A percentile compares a stretch with the other conserved stretches of the same genome.
Conservation (phyloP, 2,113 vertebrate species). For the Ahaetulla prasina region DNA sequence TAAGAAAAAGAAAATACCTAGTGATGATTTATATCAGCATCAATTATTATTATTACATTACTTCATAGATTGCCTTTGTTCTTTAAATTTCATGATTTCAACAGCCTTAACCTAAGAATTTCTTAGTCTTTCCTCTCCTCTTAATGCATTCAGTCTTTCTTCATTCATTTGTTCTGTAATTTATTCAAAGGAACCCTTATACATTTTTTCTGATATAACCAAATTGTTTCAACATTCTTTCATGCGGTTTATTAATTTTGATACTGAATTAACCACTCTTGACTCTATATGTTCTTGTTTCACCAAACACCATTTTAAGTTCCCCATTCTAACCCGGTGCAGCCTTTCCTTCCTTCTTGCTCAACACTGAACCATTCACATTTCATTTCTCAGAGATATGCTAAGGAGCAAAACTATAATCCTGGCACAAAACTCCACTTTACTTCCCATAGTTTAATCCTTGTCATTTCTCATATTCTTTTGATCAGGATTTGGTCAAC, state of each 20-base stretch:
- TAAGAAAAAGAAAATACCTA: not conserved
- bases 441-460: not conserved
- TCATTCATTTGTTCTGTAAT: not conserved
- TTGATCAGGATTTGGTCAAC: not conserved
- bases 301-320: not conserved
- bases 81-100: not conserved
- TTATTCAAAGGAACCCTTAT: not conserved
- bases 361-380: not conserved
- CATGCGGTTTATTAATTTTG: not conserved
- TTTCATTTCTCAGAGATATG: not conserved
- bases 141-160: not conserved
- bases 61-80: not conserved
- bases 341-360: not conserved
- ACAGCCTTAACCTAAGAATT: not conserved
- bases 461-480: not conserved
- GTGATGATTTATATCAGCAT: not conserved
- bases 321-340: not conserved
- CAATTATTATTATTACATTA: not conserved
- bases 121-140: not conserved
- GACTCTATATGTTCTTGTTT: not conserved
- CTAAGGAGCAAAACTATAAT: not conserved
- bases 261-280: not conserved
- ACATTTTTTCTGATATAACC: not conserved
- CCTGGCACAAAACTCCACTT: not conserved
- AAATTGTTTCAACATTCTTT: not conserved